Conservation (phyloP, 1,140 invertebrate genomes). For the Lepidurus couesii region DNA sequence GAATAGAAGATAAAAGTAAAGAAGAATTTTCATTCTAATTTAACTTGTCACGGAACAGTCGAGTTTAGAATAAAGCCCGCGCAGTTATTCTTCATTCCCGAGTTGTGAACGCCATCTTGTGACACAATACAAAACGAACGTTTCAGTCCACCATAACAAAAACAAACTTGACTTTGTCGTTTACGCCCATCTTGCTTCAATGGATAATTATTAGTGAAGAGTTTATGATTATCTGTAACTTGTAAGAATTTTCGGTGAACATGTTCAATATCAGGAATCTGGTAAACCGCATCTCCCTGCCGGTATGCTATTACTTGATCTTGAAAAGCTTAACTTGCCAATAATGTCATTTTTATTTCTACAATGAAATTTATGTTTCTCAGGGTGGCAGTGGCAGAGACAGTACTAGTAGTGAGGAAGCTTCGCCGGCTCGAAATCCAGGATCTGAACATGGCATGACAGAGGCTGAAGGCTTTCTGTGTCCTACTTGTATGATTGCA, state of each 20-base stretch:
- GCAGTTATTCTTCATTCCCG: no score
- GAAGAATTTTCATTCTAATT: no score
- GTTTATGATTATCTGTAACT: no score
- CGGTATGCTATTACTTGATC: neutral
- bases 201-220: no score
- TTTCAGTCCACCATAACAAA: no score
- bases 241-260: neutral
- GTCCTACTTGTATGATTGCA: constrained; percentile 46
- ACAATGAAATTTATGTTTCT: neutral
- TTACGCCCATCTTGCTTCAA: no score
- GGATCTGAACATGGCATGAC: constrained; percentile 5
- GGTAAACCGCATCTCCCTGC: constrained; percentile 29
- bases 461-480: constrained; percentile 46
- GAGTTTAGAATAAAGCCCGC: no score
- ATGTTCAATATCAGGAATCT: constrained; percentile 34
- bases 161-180: no score
- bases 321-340: neutral
- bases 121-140: no score
- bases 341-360: neutral
- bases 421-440: neutral
- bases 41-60: no score
- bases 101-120: no score
- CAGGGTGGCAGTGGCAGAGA: neutral
- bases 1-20: no score
- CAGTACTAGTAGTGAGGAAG: neutral